Conservation (phyloP, 2,113 vertebrate species). For the Nannobrachium achirus region DNA sequence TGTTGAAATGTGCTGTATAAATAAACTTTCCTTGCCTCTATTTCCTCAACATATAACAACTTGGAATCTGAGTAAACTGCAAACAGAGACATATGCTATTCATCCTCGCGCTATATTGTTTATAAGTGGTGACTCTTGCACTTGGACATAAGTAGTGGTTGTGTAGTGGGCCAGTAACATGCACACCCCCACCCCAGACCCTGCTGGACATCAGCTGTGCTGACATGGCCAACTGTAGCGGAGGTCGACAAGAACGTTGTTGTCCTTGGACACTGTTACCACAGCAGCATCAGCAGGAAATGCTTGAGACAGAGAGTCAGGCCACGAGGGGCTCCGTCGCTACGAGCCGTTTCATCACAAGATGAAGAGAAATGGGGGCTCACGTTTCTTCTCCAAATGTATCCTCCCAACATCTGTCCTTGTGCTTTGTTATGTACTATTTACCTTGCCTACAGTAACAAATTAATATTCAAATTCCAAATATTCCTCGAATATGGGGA, state of each 20-base stretch:
- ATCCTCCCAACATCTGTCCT: constrained; percentile 42
- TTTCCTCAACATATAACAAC: constrained; percentile 12
- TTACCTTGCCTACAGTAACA: too few relatives aligned
- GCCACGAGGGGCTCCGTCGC: constrained; percentile 39
- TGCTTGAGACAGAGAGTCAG: constrained; percentile 56
- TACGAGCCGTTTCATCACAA: constrained; percentile 47
- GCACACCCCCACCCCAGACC: constrained; percentile 33
- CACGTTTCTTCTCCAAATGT: constrained; percentile 29
- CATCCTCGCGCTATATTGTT: constrained; percentile 40
- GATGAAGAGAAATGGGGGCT: constrained; percentile 29
- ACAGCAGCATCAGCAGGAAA: constrained; percentile 69
- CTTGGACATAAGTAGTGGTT: constrained; percentile 12
- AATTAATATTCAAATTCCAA: too few relatives aligned
- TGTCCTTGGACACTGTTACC: constrained; percentile 76
- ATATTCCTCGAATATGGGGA: too few relatives aligned
- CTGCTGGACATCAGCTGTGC: constrained; percentile 54
- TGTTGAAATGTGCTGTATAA: neutral
- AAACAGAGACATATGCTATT: constrained; percentile 39
- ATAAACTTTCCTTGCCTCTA: neutral
- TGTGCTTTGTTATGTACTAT: too few relatives aligned
- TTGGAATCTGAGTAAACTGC: constrained; percentile 3
- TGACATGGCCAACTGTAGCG: constrained; percentile 47
- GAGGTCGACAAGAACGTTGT: constrained; percentile 54
- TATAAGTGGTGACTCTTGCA: constrained; percentile 44
- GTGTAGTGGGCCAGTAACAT: constrained; percentile 42